phyloP scores from a whole-genome alignment of 1,140 invertebrate genomes.

The Tigriopus japonicus region DNA sequence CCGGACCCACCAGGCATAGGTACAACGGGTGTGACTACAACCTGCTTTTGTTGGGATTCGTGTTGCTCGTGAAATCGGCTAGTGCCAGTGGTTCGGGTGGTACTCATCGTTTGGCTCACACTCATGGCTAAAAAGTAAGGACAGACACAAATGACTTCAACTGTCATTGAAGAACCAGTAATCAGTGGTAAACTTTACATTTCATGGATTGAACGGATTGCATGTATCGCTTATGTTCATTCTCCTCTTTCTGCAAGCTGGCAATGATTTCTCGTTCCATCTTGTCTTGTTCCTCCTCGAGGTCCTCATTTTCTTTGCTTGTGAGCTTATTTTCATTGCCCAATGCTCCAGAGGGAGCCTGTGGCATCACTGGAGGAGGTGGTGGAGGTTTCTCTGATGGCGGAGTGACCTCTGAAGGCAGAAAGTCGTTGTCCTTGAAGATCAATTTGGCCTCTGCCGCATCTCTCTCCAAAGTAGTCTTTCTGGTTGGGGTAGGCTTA shows the following conservation, averaged over 20 bases:
- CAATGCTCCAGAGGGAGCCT: neutral
- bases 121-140: too few species aligned
- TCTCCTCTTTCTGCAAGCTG: neutral
- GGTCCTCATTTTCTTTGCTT: neutral
- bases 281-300: constrained; percentile 4
- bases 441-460: neutral
- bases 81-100: too few species aligned
- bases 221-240: constrained; percentile 7
- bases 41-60: too few species aligned
- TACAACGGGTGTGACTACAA: too few species aligned
- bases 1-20: too few species aligned
- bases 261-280: constrained; percentile 5
- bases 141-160: too few species aligned
- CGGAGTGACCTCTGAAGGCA: neutral
- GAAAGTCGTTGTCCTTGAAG: too few species aligned
- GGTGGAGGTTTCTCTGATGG: constrained; percentile 7
- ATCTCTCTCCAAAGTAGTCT: neutral
- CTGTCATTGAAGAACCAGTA: too few species aligned
- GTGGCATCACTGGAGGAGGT: constrained; percentile 6
- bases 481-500: neutral
- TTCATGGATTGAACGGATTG: constrained; percentile 1
- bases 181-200: neutral
- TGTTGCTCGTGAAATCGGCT: too few species aligned
- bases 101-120: too few species aligned
- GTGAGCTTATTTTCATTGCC: neutral